Percentiles rank a stretch among this genome's conserved stretches.
Evolutionary conservation across 2,888 invertebrate species (phyloP).

Genomic region (Eupithecia vulgata): DNA sequence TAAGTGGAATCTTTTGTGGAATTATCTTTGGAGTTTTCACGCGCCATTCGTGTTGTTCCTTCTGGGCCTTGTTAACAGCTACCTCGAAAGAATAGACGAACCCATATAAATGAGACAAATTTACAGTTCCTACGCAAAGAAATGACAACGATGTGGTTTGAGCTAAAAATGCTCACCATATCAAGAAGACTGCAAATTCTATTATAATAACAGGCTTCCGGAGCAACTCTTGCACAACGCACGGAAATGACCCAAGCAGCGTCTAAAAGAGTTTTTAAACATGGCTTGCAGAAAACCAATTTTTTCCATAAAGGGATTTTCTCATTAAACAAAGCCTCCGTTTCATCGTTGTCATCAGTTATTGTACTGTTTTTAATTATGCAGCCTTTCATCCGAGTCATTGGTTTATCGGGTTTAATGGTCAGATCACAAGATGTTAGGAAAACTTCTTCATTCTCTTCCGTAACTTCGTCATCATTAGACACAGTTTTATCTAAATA

Average conservation of each 20-base stretch:
- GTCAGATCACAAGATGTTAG: conserved; percentile 70
- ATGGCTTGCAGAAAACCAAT: conserved; percentile 58
- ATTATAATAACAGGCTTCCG: conserved; percentile 56
- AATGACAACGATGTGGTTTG: background rate
- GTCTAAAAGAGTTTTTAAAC: conserved; percentile 54
- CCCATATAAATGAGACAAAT: background rate
- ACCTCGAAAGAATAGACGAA: conserved; percentile 43
- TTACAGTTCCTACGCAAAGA: background rate
- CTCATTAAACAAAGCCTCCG: conserved; percentile 29
- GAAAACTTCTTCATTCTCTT: conserved; percentile 67
- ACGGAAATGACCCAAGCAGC: conserved; percentile 68
- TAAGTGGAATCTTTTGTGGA: conserved; percentile 49
- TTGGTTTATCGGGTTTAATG: conserved; percentile 47
- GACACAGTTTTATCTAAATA: conserved; percentile 50
- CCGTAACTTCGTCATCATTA: conserved; percentile 12
- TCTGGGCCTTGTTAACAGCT: conserved; percentile 66
- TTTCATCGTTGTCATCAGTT: conserved; percentile 49
- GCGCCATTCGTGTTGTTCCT: conserved; percentile 59
- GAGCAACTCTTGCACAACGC: conserved; percentile 67
- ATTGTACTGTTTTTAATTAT: conserved; percentile 56
- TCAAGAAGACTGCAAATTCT: conserved; percentile 62
- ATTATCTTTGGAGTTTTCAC: conserved; percentile 52
- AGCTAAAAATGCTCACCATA: conserved; percentile 54
- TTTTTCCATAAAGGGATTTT: conserved; percentile 56
- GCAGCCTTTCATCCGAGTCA: conserved; percentile 61